Evolutionary conservation across 2,797 vertebrate genomes (phyloP).

Genomic region (Sebastes aleutianus): DNA sequence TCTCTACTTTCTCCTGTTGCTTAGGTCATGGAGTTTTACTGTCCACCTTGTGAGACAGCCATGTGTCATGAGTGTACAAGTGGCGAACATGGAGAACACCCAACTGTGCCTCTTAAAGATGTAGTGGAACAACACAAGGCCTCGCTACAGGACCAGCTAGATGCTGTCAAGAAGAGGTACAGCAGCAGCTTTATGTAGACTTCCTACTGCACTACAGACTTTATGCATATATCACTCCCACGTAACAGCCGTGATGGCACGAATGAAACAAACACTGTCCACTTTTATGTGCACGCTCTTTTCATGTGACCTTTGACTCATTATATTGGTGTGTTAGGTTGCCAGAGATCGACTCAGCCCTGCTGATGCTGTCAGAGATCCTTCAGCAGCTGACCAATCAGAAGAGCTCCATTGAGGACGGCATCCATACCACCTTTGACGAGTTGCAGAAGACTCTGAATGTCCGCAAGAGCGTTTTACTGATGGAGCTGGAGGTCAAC

Average conservation of each 20-base stretch:
- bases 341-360: constrained; percentile 93
- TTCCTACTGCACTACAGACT: not conserved
- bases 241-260: not conserved
- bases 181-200: not conserved
- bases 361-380: constrained; percentile 94
- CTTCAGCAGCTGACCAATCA: constrained; percentile 94
- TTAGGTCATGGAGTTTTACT: constrained; percentile 98
- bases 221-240: not conserved
- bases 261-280: not conserved
- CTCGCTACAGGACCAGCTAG: constrained; percentile 91
- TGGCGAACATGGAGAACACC: constrained; percentile 93
- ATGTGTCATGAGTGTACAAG: constrained; percentile 96
- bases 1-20: not conserved
- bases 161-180: constrained; percentile 93
- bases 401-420: constrained; percentile 93
- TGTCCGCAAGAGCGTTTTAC: constrained; percentile 94
- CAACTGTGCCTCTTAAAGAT: constrained; percentile 93
- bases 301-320: constrained; percentile 3
- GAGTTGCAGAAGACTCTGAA: constrained; percentile 97
- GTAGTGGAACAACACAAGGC: constrained; percentile 97
- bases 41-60: constrained; percentile 95
- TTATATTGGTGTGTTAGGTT: constrained; percentile 69
- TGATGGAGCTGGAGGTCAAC: constrained; percentile 99
- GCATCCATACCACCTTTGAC: constrained; percentile 93
- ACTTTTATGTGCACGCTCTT: not conserved